Base-by-base conservation (phyloP, 2,888 invertebrate species). In the Lapara coniferarum region DNA sequence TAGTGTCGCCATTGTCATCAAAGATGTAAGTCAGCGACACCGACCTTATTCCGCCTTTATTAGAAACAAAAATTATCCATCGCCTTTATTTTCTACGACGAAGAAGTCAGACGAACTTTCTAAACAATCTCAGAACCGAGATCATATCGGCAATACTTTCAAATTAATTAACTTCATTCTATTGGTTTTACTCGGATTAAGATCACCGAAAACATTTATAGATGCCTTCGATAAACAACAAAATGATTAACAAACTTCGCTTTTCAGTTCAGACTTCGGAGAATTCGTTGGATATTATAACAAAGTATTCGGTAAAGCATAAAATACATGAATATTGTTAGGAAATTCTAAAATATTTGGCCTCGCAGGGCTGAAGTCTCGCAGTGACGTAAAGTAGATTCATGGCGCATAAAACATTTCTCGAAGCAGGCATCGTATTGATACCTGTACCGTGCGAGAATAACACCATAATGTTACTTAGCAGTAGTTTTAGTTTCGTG, bases 91-190 rank as follows among this genome's bases (percentile, higher is more conserved):
- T 58, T 59, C 66, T n/a, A 63, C 63, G 53, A 68, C 51, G 44
- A 66, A 66, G 58, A 82, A 74, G 82, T 63, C 46, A 44, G 59
- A 16, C 12, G 8, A 63, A 63, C 63, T 81, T 69, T 44, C 71
- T 78, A 78, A 83, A 82, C 81, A 84, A 83, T 81, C 78, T 78
- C 63, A 74, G 72, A 77, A 71, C 73, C 69, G 71, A 66, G 76
- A 78, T 74, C 80, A 73, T 79, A 76, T 79, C 77, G 75, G 70
- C 78, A 76, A 81, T 78, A 80, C 81, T 84, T 81, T 46, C 71
- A 79, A 81, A 82, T 85, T 85, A 85, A 85, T 85, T 85, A 82
- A 83, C 78, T 81, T 76, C 72, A 75, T 75, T 25, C 76, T 82
- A 81, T 85, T 79, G 81, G 76, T 81, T 84, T 74, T 73, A 59